Conservation (phyloP, 2,113 vertebrate genomes). For the Bos indicus region DNA sequence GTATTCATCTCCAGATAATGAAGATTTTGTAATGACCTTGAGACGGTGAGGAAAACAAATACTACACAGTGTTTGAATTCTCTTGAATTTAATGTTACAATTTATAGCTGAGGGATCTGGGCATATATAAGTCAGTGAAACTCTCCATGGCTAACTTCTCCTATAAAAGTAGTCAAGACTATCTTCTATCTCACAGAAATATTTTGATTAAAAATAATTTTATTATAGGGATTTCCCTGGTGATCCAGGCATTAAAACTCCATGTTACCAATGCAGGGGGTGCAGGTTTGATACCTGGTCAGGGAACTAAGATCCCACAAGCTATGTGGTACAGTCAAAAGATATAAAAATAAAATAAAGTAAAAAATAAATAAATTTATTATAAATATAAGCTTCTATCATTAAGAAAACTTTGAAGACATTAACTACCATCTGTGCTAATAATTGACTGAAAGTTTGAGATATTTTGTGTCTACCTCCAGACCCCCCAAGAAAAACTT, state of each 20-base stretch:
- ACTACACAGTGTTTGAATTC: neutral
- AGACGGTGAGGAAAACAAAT: neutral
- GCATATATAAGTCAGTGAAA: neutral
- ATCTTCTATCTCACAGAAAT: neutral
- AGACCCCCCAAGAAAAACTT: neutral
- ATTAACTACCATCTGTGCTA: neutral
- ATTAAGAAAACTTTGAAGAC: neutral
- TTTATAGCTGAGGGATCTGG: neutral
- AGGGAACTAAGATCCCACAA: neutral
- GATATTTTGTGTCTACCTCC: neutral
- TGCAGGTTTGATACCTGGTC: neutral
- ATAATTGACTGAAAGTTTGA: constrained; percentile 19
- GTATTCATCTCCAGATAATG: neutral
- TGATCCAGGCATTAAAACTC: neutral
- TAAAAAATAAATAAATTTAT: neutral
- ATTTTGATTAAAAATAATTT: constrained; percentile 20
- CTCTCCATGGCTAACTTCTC: neutral
- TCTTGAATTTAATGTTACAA: neutral
- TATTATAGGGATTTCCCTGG: neutral
- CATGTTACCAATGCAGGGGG: neutral
- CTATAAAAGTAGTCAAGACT: neutral
- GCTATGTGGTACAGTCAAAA: neutral
- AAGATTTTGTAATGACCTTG: neutral
- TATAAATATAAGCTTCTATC: neutral
- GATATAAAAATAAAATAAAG: neutral